Conservation (phyloP, 2,888 invertebrate genomes). For the Pycnomerus fuliginosus region DNA sequence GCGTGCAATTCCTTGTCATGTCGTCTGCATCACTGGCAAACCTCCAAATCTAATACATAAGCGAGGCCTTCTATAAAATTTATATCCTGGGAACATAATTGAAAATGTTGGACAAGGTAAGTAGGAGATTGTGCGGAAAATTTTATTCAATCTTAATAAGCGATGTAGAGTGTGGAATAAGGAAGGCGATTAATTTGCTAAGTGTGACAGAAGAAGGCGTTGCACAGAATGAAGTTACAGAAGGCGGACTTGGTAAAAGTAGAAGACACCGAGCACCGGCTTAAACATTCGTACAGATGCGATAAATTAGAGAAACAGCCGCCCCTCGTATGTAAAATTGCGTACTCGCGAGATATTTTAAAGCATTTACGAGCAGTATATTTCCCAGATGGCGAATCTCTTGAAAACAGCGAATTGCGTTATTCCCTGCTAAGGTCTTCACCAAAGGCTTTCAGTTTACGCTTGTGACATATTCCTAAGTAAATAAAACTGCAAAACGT, state of each 20-base stretch:
- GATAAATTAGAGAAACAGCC: slow-evolving; percentile 43
- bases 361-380: slow-evolving; percentile 28
- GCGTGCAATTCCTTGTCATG: too few species aligned
- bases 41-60: too few species aligned
- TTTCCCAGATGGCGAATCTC: slow-evolving; percentile 11
- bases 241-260: slow-evolving; percentile 39
- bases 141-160: too few species aligned
- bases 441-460: slow-evolving; percentile 9
- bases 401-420: slow-evolving; percentile 12
- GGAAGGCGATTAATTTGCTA: slow-evolving; percentile 17
- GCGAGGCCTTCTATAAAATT: too few species aligned
- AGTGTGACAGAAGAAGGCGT: slow-evolving; percentile 8
- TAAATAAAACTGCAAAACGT: too few species aligned
- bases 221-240: slow-evolving; percentile 21
- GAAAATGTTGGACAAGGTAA: too few species aligned
- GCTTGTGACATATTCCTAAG: too few species aligned
- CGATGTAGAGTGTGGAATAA: too few species aligned
- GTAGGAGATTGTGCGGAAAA: too few species aligned
- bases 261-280: slow-evolving; percentile 36
- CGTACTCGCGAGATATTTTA: slow-evolving; percentile 41
- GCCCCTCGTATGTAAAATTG: slow-evolving; percentile 45
- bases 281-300: slow-evolving; percentile 38
- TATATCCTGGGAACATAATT: too few species aligned
- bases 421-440: slow-evolving; percentile 9
- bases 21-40: too few species aligned